A percentile compares a stretch with the other conserved stretches of the same genome.
These are phyloP conservation scores for Toxonevra muliebris DNA, from an alignment of 2,888 invertebrate species.

Conservation along the genomic window DNA sequence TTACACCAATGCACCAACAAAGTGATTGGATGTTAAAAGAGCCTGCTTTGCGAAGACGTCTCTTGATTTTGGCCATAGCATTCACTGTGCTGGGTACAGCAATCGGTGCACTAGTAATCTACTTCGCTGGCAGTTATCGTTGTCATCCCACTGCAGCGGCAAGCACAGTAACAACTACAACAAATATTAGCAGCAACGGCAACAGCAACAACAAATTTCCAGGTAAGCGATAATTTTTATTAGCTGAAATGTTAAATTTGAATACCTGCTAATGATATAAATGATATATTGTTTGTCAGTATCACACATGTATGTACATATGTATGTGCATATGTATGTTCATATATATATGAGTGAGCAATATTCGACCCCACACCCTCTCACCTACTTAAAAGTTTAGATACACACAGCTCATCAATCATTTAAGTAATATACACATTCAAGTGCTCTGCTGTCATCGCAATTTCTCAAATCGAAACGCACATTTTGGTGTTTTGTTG, in stretches of 20 bases:
- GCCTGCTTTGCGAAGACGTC: conserved; percentile 74
- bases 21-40: conserved; percentile 69
- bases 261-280: too few species aligned
- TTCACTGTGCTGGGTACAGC: conserved; percentile 63
- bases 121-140: conserved; percentile 60
- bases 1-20: conserved; percentile 37
- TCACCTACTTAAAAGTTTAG: too few species aligned
- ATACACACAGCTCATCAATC: conserved; percentile 3
- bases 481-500: not conserved
- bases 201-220: conserved; percentile 17
- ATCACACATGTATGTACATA: not conserved
- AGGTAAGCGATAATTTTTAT: conserved; percentile 21
- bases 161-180: conserved; percentile 43
- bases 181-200: conserved; percentile 1
- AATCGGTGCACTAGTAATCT: conserved; percentile 62
- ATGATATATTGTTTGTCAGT: conserved; percentile 2
- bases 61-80: conserved; percentile 60
- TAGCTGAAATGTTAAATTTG: not conserved
- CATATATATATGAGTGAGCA: too few species aligned
- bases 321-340: not conserved
- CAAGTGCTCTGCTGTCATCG: conserved; percentile 3
- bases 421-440: not conserved
- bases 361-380: too few species aligned
- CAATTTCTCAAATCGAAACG: not conserved
- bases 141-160: conserved; percentile 42